These are phyloP conservation scores for Rotaria sp. DNA, from an alignment of 2,888 invertebrate genomes.

Conservation along the genomic window DNA sequence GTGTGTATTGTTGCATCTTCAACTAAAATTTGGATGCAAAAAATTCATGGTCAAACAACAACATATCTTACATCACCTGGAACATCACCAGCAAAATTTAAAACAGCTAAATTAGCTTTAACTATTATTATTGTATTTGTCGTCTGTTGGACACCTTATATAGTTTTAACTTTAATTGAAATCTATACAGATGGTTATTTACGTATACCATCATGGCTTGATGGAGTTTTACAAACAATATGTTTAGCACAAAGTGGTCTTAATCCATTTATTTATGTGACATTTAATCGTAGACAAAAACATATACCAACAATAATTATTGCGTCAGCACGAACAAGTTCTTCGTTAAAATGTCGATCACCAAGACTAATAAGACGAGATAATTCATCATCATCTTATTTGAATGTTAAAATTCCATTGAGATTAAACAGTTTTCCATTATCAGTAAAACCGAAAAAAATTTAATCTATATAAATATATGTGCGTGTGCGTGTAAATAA, in stretches of 20 bases:
- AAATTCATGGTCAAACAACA: neutral
- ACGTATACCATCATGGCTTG: constrained; percentile 43
- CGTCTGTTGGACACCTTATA: constrained; percentile 56
- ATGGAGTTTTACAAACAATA: constrained; percentile 5
- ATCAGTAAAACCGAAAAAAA: neutral
- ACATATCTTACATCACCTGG: neutral
- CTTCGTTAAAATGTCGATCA: neutral
- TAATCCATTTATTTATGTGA: constrained; percentile 11
- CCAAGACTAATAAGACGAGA: neutral
- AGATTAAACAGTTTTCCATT: neutral
- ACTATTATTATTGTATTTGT: constrained; percentile 56
- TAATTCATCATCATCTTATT: neutral
- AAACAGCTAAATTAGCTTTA: constrained; percentile 56
- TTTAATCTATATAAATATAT: neutral
- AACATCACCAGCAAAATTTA: constrained; percentile 52
- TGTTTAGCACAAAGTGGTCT: constrained; percentile 26
- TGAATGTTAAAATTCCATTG: neutral
- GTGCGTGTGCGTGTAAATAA: no score
- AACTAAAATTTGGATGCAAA: neutral
- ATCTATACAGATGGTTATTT: constrained; percentile 46
- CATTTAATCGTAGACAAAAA: neutral
- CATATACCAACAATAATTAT: neutral
- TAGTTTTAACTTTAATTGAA: constrained; percentile 53
- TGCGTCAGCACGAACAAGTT: neutral
- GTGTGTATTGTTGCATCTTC: constrained; percentile 48